A percentile compares a stretch with the other conserved stretches of the same genome.
phyloP scores from a whole-genome alignment of 2,888 invertebrate species.

The Spodoptera exigua region DNA sequence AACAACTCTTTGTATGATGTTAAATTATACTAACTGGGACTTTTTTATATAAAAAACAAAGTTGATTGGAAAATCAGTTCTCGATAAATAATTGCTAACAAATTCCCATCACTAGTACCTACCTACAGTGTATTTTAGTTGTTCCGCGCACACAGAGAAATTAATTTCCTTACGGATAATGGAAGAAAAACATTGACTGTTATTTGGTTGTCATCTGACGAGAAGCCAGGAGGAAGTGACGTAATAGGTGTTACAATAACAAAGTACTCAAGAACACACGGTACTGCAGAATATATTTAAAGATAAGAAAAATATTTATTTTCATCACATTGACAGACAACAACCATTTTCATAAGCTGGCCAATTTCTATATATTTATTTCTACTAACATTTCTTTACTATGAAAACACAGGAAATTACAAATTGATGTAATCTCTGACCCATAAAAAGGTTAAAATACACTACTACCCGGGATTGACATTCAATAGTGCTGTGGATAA shows the following conservation, averaged over 20 bases:
- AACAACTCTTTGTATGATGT: too few relatives aligned
- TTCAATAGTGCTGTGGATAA: not conserved
- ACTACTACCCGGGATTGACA: not conserved
- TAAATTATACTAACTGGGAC: too few relatives aligned
- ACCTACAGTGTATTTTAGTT: conserved; percentile 26
- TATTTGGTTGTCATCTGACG: conserved; percentile 42
- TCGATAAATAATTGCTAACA: conserved; percentile 3
- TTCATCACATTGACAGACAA: too few relatives aligned
- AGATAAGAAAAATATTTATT: too few relatives aligned
- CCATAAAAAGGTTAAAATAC: not conserved
- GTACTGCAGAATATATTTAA: too few relatives aligned
- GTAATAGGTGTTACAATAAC: conserved; percentile 39
- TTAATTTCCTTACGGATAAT: conserved; percentile 49
- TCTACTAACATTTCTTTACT: too few relatives aligned
- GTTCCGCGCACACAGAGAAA: conserved; percentile 28
- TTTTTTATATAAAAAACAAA: too few relatives aligned
- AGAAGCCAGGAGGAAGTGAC: conserved; percentile 18
- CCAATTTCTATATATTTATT: too few relatives aligned
- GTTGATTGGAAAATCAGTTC: too few relatives aligned
- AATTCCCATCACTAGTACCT: conserved; percentile 18
- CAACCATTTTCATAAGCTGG: too few relatives aligned
- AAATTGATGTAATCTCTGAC: not conserved
- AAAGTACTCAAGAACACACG: conserved; percentile 9
- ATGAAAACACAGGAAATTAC: too few relatives aligned
- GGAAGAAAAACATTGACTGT: conserved; percentile 44